Evolutionary conservation across 2,888 invertebrate genomes (phyloP).

Genomic region (Ptychoptera contaminata): DNA sequence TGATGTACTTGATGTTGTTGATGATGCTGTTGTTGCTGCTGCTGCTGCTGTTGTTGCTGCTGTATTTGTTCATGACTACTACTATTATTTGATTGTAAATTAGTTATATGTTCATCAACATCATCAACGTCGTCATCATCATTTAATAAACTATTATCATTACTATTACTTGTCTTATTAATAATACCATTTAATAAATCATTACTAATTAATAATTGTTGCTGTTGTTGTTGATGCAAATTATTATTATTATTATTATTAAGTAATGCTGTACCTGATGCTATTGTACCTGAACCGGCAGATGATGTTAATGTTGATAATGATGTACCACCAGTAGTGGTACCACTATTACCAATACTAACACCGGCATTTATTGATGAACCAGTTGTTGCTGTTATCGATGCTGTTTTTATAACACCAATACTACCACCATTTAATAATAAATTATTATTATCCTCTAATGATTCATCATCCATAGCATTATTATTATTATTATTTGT

Average conservation of each 20-base stretch:
- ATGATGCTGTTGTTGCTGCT: slow-evolving; percentile 17
- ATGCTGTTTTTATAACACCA: too few relatives aligned
- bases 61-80: too few relatives aligned
- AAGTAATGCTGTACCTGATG: not conserved
- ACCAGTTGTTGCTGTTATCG: too few relatives aligned
- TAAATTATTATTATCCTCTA: too few relatives aligned
- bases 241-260: not conserved
- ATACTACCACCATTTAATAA: too few relatives aligned
- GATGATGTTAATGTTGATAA: not conserved
- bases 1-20: slow-evolving; percentile 15
- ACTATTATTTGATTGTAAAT: too few relatives aligned
- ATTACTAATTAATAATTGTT: not conserved
- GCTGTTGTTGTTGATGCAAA: not conserved
- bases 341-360: not conserved
- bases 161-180: not conserved
- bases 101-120: too few relatives aligned
- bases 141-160: slow-evolving; percentile 16
- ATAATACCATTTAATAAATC: not conserved
- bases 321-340: not conserved
- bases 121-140: too few relatives aligned
- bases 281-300: not conserved
- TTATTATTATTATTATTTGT: too few relatives aligned
- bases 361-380: not conserved
- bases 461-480: too few relatives aligned
- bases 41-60: too few relatives aligned